phyloP scores from a whole-genome alignment of 37 sponge, comb jelly and placozoan genomes.

The Beroe forskalii region DNA sequence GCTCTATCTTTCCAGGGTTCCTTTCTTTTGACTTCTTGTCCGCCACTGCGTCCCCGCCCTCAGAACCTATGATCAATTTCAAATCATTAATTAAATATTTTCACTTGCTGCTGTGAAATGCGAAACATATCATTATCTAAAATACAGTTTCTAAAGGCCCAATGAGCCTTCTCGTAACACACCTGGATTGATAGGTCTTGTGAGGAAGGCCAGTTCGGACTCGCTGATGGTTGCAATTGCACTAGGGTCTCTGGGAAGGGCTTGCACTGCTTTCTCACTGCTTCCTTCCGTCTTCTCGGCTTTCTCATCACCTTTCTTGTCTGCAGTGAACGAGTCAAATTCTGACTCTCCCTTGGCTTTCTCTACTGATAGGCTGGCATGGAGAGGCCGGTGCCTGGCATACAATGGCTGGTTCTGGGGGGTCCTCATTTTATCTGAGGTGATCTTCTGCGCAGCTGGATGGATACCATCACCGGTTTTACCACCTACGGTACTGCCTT shows the following conservation, averaged over 20 bases:
- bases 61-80: not conserved
- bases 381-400: conserved; percentile 6
- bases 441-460: not conserved
- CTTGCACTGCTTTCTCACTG: not conserved
- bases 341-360: conserved; percentile 3
- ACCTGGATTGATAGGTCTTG: conserved; percentile 30
- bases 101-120: too few relatives aligned
- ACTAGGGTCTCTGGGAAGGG: conserved; percentile 25
- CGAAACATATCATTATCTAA: too few relatives aligned
- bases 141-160: too few relatives aligned
- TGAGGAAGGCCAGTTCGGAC: conserved; percentile 53
- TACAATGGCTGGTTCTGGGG: conserved; percentile 51
- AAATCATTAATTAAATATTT: too few relatives aligned
- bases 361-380: not conserved
- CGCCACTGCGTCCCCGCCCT: not conserved
- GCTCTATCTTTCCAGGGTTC: conserved; percentile 21
- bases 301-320: not conserved
- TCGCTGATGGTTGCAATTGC: conserved; percentile 61
- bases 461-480: too few relatives aligned
- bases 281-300: not conserved
- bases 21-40: not conserved
- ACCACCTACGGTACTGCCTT: too few relatives aligned
- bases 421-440: not conserved
- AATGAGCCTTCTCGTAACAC: too few relatives aligned
- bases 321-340: not conserved